phyloP scores from a whole-genome alignment of 2,113 vertebrate genomes.

The Charina bottae region DNA sequence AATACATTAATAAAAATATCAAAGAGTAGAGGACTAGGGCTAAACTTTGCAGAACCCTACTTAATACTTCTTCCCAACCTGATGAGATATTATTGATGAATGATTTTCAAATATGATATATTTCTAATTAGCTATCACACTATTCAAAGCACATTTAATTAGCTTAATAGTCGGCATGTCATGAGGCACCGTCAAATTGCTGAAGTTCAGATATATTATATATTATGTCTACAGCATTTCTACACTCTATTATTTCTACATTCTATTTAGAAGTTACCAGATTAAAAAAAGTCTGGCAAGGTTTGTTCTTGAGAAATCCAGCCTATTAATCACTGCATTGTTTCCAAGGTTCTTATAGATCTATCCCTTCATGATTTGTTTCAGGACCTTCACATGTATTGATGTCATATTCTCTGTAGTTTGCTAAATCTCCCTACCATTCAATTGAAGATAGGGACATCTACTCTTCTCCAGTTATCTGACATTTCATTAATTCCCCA shows the following conservation, averaged over 20 bases:
- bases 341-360: background rate
- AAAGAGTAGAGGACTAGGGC: background rate
- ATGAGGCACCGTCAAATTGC: background rate
- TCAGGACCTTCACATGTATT: background rate
- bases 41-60: background rate
- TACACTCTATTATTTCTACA: background rate
- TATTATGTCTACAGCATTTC: background rate
- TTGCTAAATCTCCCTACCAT: background rate
- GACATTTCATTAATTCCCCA: background rate
- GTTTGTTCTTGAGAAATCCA: background rate
- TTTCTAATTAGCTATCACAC: background rate
- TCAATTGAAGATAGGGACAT: background rate
- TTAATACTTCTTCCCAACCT: background rate
- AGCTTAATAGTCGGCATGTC: background rate
- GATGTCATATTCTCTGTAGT: background rate
- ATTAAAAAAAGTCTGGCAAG: background rate
- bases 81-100: background rate
- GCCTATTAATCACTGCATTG: background rate
- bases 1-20: background rate
- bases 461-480: background rate
- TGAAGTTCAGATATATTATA: background rate
- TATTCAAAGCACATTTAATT: background rate
- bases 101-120: background rate
- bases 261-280: background rate
- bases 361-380: background rate